These are phyloP conservation scores for Actenoides hombroni DNA, from an alignment of 2,113 vertebrate genomes.

Conservation along the genomic window DNA sequence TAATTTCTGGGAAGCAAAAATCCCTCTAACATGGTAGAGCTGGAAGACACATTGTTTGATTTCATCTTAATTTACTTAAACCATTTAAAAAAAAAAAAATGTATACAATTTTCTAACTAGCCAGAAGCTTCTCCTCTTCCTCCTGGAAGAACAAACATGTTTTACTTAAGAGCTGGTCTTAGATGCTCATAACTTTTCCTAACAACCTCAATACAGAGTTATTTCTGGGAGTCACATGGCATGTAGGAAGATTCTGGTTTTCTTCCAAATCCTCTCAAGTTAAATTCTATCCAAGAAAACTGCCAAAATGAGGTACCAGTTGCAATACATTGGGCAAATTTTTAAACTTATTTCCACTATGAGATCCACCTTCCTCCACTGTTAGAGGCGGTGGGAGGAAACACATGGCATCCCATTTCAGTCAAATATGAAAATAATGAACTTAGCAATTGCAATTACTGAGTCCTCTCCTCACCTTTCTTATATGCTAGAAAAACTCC, in stretches of 20 bases:
- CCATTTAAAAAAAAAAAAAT: neutral
- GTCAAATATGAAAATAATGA: slow-evolving; percentile 6
- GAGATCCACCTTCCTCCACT: neutral
- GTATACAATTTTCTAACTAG: neutral
- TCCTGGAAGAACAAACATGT: slow-evolving; percentile 9
- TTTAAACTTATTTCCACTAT: slow-evolving; percentile 21
- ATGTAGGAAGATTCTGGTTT: slow-evolving; percentile 52
- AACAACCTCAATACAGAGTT: slow-evolving; percentile 35
- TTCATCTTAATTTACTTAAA: neutral
- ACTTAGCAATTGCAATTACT: neutral
- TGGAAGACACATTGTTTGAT: neutral
- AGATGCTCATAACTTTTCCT: slow-evolving; percentile 31
- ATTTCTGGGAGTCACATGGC: slow-evolving; percentile 59
- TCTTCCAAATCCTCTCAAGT: slow-evolving; percentile 48
- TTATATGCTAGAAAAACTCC: neutral
- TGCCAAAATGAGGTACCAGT: slow-evolving; percentile 29
- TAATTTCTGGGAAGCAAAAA: neutral
- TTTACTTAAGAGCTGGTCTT: neutral
- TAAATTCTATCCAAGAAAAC: slow-evolving; percentile 31
- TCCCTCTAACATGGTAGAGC: neutral
- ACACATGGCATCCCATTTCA: neutral
- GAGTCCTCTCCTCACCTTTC: neutral
- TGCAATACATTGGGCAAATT: neutral
- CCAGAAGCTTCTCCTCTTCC: neutral
- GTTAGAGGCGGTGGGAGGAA: neutral